These are phyloP conservation scores for Tetragonula carbonaria DNA, from an alignment of 2,888 invertebrate genomes.

Conservation along the genomic window DNA sequence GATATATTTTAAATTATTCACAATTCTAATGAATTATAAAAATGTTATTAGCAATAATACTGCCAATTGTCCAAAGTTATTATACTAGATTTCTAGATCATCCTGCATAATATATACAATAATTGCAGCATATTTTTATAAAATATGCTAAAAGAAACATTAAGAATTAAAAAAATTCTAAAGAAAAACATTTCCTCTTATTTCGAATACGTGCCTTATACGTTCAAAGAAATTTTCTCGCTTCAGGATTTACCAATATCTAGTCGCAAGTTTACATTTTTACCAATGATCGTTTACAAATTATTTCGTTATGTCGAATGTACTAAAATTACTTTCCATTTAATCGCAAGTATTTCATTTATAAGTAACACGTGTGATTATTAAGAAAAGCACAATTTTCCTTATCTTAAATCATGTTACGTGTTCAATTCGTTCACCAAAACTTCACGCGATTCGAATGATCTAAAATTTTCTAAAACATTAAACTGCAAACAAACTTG, in stretches of 20 bases:
- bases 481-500: conserved; percentile 38
- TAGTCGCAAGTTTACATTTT: not conserved
- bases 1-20: not conserved
- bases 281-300: conserved; percentile 6
- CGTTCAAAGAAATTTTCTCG: conserved; percentile 10
- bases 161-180: not conserved
- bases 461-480: conserved; percentile 7
- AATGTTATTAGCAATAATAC: conserved; percentile 22
- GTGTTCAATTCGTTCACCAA: not conserved
- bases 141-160: conserved; percentile 24
- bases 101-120: not conserved
- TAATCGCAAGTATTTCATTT: not conserved
- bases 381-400: not conserved
- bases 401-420: not conserved
- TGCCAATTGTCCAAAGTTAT: conserved; percentile 18
- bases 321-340: conserved; percentile 8
- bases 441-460: not conserved
- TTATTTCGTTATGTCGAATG: not conserved
- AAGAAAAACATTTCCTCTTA: conserved; percentile 15
- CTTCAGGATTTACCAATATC: conserved; percentile 14
- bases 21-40: not conserved
- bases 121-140: conserved; percentile 23
- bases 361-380: not conserved
- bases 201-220: not conserved
- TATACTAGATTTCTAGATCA: conserved; percentile 24